A percentile compares a stretch with the other conserved stretches of the same genome.
These are phyloP conservation scores for Globia sparganii DNA, from an alignment of 2,888 invertebrate species.

Conservation along the genomic window DNA sequence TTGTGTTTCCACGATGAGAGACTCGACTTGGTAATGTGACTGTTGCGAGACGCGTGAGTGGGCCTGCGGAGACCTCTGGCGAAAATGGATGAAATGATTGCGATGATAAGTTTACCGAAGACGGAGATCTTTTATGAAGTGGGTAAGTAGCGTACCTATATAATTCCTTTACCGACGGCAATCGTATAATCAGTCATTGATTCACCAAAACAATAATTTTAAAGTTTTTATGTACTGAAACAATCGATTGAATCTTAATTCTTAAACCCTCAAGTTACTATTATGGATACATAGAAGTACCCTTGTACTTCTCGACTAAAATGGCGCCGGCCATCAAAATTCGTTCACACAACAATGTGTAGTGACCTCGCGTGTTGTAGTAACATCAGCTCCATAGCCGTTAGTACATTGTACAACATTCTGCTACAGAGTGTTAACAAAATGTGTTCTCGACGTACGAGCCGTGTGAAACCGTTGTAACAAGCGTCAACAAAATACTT, in stretches of 20 bases:
- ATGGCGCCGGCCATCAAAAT: conserved; percentile 23
- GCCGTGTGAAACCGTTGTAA: conserved; percentile 31
- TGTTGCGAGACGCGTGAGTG: not conserved
- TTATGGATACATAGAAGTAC: not conserved
- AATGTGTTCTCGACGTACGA: conserved; percentile 21
- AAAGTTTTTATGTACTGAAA: not conserved
- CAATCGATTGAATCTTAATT: not conserved
- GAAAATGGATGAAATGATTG: not conserved
- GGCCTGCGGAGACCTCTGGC: not conserved
- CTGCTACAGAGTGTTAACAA: conserved; percentile 26
- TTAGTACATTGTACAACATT: conserved; percentile 19
- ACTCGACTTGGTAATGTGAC: no score
- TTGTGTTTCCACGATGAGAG: not conserved
- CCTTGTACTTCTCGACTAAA: conserved; percentile 18
- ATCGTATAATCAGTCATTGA: not conserved
- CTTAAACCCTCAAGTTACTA: not conserved
- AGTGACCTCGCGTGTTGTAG: conserved; percentile 43
- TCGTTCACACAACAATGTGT: conserved; percentile 22
- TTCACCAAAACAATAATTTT: not conserved
- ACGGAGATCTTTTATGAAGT: not conserved
- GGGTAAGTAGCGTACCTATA: no score
- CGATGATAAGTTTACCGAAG: not conserved
- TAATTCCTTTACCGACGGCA: not conserved
- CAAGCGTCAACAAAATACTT: not conserved
- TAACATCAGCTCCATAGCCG: conserved; percentile 21